A percentile compares a stretch with the other conserved stretches of the same genome.
Conservation (phyloP, 1,140 invertebrate genomes). For the Bilobella aurantiaca region DNA sequence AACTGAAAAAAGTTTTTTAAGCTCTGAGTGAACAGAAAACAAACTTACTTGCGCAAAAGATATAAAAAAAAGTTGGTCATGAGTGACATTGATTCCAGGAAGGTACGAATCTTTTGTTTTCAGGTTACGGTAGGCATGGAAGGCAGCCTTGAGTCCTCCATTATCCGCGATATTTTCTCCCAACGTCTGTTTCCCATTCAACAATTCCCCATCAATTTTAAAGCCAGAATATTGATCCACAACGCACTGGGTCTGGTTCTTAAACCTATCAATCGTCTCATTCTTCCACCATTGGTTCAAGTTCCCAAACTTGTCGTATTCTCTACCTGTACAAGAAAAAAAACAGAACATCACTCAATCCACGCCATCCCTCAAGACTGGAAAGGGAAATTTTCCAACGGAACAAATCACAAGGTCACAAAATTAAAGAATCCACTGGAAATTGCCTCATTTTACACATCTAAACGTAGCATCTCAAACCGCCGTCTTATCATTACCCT, state of each 20-base stretch:
- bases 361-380: too few species aligned
- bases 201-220: conserved; percentile 51
- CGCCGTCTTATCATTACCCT: conserved; percentile 57
- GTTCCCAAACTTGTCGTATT: conserved; percentile 89
- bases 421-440: too few species aligned
- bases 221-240: conserved; percentile 78
- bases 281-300: conserved; percentile 97
- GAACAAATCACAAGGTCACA: too few species aligned
- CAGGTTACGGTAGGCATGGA: conserved; percentile 70
- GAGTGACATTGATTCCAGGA: conserved; percentile 65
- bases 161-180: conserved; percentile 52
- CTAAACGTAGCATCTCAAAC: too few species aligned
- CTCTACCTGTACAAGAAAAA: conserved; percentile 70
- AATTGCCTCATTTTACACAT: too few species aligned
- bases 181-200: conserved; percentile 67
- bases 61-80: conserved; percentile 86
- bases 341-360: background rate
- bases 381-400: too few species aligned
- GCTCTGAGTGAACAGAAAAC: too few species aligned
- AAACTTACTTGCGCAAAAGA: conserved; percentile 77
- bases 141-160: conserved; percentile 81
- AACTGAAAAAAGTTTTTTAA: too few species aligned
- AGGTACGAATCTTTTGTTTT: conserved; percentile 44
- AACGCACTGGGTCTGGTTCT: conserved; percentile 78
- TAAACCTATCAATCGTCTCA: conserved; percentile 78